Conservation (phyloP, 2,113 vertebrate genomes). For the Pangasianodon hypophthalmus region DNA sequence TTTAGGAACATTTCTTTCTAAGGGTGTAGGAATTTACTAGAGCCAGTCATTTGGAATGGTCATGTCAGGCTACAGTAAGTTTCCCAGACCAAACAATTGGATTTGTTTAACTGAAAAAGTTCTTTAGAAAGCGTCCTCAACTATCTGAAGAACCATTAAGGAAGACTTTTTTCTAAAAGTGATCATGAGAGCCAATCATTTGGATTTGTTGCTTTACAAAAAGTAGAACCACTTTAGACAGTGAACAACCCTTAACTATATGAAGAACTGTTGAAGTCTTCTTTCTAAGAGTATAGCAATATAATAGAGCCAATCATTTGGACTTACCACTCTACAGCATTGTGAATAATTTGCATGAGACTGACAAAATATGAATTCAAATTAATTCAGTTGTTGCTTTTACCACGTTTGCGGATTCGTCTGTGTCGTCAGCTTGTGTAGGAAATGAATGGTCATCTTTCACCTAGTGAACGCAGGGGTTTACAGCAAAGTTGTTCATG, state of each 20-base stretch:
- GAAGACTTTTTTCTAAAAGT: neutral
- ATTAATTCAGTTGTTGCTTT: neutral
- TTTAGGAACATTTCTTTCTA: neutral
- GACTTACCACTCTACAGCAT: neutral
- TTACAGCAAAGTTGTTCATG: neutral
- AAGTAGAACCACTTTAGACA: neutral
- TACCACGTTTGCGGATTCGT: neutral
- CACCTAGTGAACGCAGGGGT: neutral
- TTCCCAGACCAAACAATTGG: neutral
- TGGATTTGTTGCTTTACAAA: neutral
- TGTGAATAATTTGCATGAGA: neutral
- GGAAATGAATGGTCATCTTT: neutral
- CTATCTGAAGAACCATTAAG: neutral
- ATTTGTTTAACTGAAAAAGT: neutral
- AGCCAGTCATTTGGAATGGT: neutral
- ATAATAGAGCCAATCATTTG: neutral
- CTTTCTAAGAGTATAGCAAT: neutral
- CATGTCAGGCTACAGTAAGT: neutral
- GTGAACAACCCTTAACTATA: neutral
- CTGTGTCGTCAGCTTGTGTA: neutral
- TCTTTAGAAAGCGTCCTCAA: neutral
- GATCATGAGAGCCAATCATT: neutral
- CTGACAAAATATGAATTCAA: neutral
- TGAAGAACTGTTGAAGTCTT: neutral
- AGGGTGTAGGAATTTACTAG: neutral